Conservation (phyloP, 1,140 invertebrate species). For the Drosophila quadrilineata region DNA sequence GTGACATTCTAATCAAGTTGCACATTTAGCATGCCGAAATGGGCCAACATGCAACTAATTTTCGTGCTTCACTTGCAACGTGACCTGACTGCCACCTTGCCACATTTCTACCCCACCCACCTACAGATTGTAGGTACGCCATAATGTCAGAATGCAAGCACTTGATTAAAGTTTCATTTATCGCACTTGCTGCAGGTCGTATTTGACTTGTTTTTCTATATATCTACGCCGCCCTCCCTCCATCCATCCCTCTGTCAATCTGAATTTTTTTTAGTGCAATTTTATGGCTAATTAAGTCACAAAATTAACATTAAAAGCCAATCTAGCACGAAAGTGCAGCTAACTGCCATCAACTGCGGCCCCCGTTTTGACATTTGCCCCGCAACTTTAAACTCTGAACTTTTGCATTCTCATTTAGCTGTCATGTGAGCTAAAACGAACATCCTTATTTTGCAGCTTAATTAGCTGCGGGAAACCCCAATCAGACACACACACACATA, state of each 20-base stretch:
- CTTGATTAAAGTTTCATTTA: conserved; percentile 58
- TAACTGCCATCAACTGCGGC: conserved; percentile 1
- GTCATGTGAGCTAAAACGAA: conserved; percentile 25
- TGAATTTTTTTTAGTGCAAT: conserved; percentile 29
- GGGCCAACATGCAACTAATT: conserved; percentile 48
- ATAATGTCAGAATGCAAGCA: conserved; percentile 34
- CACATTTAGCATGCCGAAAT: conserved; percentile 68
- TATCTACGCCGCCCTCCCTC: too few relatives aligned
- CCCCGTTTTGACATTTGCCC: conserved; percentile 50
- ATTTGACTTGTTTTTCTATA: conserved; percentile 3
- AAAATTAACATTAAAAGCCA: conserved; percentile 75
- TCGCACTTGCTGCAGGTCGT: conserved; percentile 13
- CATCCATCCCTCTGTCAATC: too few relatives aligned
- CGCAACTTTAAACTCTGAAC: conserved; percentile 19
- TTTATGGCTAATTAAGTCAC: conserved; percentile 75
- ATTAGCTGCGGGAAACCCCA: conserved; percentile 47
- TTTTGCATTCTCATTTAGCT: conserved; percentile 4
- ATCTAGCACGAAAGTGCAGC: conserved; percentile 60
- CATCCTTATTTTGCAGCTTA: conserved; percentile 61
- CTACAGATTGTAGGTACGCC: not conserved
- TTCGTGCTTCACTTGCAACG: conserved; percentile 20
- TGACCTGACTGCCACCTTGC: conserved; percentile 13
- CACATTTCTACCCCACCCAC: too few relatives aligned
- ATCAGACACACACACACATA: not conserved
- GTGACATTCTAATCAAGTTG: conserved; percentile 77